These are phyloP conservation scores for Conchocele bisecta DNA, from an alignment of 2,888 invertebrate genomes.

Conservation along the genomic window DNA sequence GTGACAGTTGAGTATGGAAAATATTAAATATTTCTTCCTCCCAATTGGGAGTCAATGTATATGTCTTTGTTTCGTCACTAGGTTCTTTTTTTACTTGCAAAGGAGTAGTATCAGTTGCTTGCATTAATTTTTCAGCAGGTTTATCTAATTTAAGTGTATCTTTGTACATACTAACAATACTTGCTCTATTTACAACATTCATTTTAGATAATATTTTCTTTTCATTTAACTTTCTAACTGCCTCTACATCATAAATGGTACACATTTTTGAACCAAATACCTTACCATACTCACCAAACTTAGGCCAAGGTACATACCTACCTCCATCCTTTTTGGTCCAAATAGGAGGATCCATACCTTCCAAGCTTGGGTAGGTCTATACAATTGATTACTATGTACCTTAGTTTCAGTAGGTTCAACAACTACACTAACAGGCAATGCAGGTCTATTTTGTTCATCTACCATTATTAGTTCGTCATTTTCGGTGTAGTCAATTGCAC, in stretches of 20 bases:
- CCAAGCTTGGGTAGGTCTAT: neutral
- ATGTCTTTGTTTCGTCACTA: too few species aligned
- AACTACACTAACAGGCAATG: neutral
- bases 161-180: neutral
- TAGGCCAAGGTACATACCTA: neutral
- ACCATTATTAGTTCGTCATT: neutral
- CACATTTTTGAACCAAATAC: neutral
- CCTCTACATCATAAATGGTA: neutral
- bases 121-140: neutral
- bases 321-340: neutral
- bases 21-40: too few species aligned
- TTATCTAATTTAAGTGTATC: neutral
- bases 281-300: neutral
- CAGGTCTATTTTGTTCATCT: neutral
- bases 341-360: neutral
- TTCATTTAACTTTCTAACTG: neutral
- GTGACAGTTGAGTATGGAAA: too few species aligned
- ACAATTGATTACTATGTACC: neutral
- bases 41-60: too few species aligned
- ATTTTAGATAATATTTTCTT: neutral
- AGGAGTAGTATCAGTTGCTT: neutral
- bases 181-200: neutral
- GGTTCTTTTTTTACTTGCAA: neutral
- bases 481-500: neutral
- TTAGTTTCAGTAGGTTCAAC: neutral